phyloP scores from a whole-genome alignment of 2,797 vertebrate genomes.

The Dendrocincla tyrannina region DNA sequence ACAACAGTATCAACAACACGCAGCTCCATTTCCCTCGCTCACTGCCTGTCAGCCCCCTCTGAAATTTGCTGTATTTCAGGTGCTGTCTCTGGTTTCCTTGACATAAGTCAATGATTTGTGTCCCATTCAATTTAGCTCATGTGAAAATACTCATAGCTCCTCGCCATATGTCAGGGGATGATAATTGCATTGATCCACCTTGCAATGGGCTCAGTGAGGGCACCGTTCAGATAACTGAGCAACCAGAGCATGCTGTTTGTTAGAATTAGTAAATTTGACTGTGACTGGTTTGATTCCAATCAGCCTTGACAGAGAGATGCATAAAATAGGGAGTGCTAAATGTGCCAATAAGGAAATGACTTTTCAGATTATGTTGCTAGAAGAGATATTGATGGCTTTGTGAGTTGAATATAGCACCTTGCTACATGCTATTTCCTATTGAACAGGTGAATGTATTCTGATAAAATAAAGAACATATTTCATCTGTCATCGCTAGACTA shows the following conservation, averaged over 20 bases:
- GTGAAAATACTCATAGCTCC: conserved; percentile 30
- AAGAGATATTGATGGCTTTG: conserved; percentile 32
- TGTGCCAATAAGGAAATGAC: conserved; percentile 53
- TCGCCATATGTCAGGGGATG: conserved; percentile 58
- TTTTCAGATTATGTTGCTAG: conserved; percentile 21
- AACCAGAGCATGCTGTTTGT: neutral
- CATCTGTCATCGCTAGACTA: neutral
- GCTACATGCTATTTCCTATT: neutral
- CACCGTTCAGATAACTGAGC: conserved; percentile 9
- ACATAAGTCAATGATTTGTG: conserved; percentile 68
- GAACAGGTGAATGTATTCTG: neutral
- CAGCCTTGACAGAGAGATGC: conserved; percentile 23
- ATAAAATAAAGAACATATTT: neutral
- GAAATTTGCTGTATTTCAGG: conserved; percentile 33
- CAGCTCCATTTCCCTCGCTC: conserved; percentile 1
- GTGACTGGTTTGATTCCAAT: conserved; percentile 27
- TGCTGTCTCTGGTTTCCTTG: conserved; percentile 50
- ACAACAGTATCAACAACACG: neutral
- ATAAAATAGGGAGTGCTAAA: conserved; percentile 5
- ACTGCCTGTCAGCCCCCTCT: neutral
- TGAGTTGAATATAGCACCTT: neutral
- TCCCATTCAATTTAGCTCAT: conserved; percentile 64
- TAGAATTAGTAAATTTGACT: conserved; percentile 37
- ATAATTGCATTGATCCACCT: conserved; percentile 68
- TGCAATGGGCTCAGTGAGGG: conserved; percentile 21